Evolutionary conservation across 2,888 invertebrate species (phyloP).

Genomic region (Eustalomyia histrio): DNA sequence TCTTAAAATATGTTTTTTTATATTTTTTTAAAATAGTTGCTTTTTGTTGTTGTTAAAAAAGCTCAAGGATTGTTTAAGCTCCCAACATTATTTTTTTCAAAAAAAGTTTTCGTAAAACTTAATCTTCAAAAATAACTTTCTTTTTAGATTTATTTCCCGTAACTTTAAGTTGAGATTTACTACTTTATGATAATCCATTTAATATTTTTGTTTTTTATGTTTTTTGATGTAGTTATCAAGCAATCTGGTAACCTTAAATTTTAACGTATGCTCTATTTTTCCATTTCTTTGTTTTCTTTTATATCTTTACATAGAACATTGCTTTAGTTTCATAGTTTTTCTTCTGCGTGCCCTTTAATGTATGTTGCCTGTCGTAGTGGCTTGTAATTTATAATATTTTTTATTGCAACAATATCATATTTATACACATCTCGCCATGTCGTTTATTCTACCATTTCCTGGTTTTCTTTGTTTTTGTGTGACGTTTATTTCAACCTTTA

Average conservation of each 20-base stretch:
- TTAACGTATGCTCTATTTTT: not conserved
- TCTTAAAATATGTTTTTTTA: not conserved
- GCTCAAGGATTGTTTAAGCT: not conserved
- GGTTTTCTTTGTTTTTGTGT: constrained; percentile 22
- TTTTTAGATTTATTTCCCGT: not conserved
- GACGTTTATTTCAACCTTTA: constrained; percentile 11
- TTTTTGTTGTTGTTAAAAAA: not conserved
- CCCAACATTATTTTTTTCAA: constrained; percentile 39
- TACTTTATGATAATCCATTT: constrained; percentile 57
- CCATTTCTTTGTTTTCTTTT: constrained; percentile 5
- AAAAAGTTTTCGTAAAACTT: constrained; percentile 5
- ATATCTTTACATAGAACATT: constrained; percentile 53
- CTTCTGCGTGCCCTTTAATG: constrained; percentile 3
- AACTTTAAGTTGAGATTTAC: not conserved
- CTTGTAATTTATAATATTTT: constrained; percentile 36
- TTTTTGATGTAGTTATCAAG: not conserved
- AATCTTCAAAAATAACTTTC: not conserved
- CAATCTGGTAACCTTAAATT: not conserved
- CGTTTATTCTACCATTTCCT: constrained; percentile 32
- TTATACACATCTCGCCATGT: constrained; percentile 26
- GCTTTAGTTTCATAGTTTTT: constrained; percentile 46
- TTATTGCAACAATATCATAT: constrained; percentile 13
- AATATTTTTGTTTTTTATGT: constrained; percentile 32
- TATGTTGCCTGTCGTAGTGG: not conserved
- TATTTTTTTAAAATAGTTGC: not conserved